phyloP scores from a whole-genome alignment of 2,888 invertebrate genomes.

The Punctoribates punctum region DNA sequence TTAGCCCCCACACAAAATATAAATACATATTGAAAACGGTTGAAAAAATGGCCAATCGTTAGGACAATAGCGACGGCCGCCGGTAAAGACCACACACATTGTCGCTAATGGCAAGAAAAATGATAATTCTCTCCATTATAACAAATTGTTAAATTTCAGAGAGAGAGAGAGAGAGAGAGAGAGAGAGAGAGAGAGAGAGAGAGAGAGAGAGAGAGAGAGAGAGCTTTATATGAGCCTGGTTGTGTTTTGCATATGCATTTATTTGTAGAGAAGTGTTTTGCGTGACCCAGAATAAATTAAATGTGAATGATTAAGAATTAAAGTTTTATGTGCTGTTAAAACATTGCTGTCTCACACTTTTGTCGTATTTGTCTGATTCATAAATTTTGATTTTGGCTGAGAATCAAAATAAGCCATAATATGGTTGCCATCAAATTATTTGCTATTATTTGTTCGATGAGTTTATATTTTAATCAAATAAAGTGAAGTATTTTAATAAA shows the following conservation, averaged over 20 bases:
- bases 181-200: not conserved
- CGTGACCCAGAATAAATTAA: slow-evolving; percentile 6
- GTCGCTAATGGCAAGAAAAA: slow-evolving; percentile 19
- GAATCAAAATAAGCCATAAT: not conserved
- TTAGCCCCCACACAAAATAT: too few species aligned
- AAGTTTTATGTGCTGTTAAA: not conserved
- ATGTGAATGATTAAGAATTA: not conserved
- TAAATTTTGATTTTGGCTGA: not conserved
- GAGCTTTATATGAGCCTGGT: too few species aligned
- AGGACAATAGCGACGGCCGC: not conserved
- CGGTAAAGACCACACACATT: slow-evolving; percentile 8
- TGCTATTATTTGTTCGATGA: not conserved
- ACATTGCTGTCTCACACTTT: not conserved
- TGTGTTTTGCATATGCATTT: too few species aligned
- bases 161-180: not conserved
- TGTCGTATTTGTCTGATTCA: not conserved
- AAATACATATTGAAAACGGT: too few species aligned
- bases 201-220: not conserved
- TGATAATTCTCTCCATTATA: not conserved
- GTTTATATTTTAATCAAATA: not conserved
- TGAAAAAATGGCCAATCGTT: not conserved
- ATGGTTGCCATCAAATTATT: not conserved
- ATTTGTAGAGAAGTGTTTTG: not conserved
- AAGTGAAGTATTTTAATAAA: not conserved
- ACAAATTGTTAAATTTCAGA: not conserved